Evolutionary conservation across 1,140 invertebrate genomes (phyloP), one percentile per base, ranked within the genome.

Genomic region (Drosophila azteca): DNA sequence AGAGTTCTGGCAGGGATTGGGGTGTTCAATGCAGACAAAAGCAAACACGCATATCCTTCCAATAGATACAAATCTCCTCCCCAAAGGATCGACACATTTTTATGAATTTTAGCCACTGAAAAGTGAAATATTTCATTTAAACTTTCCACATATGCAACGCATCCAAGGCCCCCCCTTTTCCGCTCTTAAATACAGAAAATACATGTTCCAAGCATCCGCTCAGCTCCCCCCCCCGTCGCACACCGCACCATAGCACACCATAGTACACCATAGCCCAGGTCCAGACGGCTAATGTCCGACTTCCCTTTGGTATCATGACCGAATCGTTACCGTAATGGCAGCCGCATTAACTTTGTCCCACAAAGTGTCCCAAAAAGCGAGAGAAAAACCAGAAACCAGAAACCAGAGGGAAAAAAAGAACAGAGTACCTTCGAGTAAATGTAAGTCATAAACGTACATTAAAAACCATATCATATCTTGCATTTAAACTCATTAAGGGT

Each of bases 401-500:
- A 35, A 64, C 24, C n/a, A 31, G 31, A 35, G 1, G 65, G n/a
- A n/a, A 43, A 15, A 6, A 29, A 48, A 29, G n/a, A 45, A 45
- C 20, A 44, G 8, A 44, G 46, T 17, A 17, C 31, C 17, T 20
- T 20, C 17, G 13, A 22, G 29, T 9, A 54, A 22, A 24, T 59
- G 29, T 59, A 69, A 70, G 44, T 69, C 52, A 70, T 77, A 67
- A 69, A 50, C 46, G 79, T 77, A 77, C 79, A 77, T 81, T 82
- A 81, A 78, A 73, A 63, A 74, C 70, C 79, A 52, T 29, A 77
- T 74, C 65, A 77, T 77, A 72, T 48, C 66, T 17, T 31, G 66
- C 53, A 81, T 77, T 59, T 78, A 83, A 83, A 83, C 75, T 79
- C 79, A 83, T 83, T 83, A 83, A 66, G 58, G 81, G 79, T 83